phyloP scores from a whole-genome alignment of 2,797 vertebrate genomes.

The Sandelia bainsii region DNA sequence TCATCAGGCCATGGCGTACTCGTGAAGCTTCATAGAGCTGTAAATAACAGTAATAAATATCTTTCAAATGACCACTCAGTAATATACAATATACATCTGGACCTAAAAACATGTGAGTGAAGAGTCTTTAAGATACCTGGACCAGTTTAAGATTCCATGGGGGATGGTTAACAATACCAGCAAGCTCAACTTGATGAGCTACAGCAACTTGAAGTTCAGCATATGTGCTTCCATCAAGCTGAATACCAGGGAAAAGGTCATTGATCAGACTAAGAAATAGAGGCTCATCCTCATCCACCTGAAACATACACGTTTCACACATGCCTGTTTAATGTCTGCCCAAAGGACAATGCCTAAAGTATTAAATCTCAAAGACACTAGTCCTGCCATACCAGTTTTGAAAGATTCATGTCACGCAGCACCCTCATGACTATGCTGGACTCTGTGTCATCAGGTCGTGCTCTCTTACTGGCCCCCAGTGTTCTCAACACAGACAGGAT shows the following conservation, averaged over 20 bases:
- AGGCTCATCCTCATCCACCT: conserved; percentile 96
- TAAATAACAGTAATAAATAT: not conserved
- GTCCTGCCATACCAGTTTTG: conserved; percentile 78
- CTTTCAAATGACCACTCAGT: not conserved
- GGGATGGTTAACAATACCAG: conserved; percentile 90
- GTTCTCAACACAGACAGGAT: conserved; percentile 94
- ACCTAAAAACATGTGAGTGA: not conserved
- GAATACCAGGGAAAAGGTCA: conserved; percentile 93
- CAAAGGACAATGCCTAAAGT: not conserved
- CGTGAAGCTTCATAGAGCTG: conserved; percentile 88
- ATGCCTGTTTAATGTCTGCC: not conserved
- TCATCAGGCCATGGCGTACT: conserved; percentile 93
- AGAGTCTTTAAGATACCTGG: conserved; percentile 42
- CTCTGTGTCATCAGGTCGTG: conserved; percentile 88
- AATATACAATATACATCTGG: conserved; percentile 4
- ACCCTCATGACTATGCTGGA: conserved; percentile 92
- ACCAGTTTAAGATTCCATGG: conserved; percentile 92
- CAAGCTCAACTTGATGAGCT: conserved; percentile 87
- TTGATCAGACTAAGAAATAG: conserved; percentile 93
- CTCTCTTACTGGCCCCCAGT: conserved; percentile 89
- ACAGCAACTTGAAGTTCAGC: conserved; percentile 89
- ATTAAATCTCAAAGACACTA: not conserved
- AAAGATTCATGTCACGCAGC: conserved; percentile 93
- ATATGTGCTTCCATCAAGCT: conserved; percentile 89
- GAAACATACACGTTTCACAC: conserved; percentile 23